Base-by-base conservation (phyloP, 2,888 invertebrate genomes). In the Hydroisotoma schaefferi region DNA sequence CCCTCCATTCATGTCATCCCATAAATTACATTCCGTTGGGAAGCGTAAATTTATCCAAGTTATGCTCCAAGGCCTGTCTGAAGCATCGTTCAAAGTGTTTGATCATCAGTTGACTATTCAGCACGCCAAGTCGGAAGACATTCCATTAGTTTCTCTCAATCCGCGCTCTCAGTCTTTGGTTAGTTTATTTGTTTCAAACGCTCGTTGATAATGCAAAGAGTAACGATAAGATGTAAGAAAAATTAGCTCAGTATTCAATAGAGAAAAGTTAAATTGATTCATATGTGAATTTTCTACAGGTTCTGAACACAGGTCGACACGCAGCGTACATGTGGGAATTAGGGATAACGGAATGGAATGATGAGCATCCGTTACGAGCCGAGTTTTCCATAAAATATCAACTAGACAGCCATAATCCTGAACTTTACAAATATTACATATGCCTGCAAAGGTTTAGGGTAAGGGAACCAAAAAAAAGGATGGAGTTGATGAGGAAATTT, bases 271-370 rank as follows among this genome's bases (percentile, higher is more conserved):
- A 25, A 5, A 38, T 22, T 23, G 23, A 23, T 25, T 20, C 28
- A 44, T 57, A 37, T 15, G n/a, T 48, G 28, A 38, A n/a, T 3
- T 44, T 18, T 53, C 6, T 51, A 29, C 33, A 85, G 81, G 82
- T 85, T 75, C 85, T 92, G 55, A 84, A 85, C 60, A 86, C 85
- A 73, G 86, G 87, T 1, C 83, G 87, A 63, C 87, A 83, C 55
- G 86, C 87, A 0, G 88, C 88, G 0, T 91, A 87, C 75, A 83
- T 93, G 80, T 94, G 92, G 87, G 90, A 93, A 76, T 78, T 88
- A 1, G 82, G 82, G 25, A 82, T 85, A 43, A 68, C 68, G 22
- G 74, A 74, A 1, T 58, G 71, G 10, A 69, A 72, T 27, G 72
- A 73, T 25, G 68, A 68, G 68, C 77, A 74, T 74, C 80, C 68